These are phyloP conservation scores for Turritopsis dohrnii DNA, from an alignment of 30 jellyfish, hydroid and myxozoan genomes.

Conservation along the genomic window DNA sequence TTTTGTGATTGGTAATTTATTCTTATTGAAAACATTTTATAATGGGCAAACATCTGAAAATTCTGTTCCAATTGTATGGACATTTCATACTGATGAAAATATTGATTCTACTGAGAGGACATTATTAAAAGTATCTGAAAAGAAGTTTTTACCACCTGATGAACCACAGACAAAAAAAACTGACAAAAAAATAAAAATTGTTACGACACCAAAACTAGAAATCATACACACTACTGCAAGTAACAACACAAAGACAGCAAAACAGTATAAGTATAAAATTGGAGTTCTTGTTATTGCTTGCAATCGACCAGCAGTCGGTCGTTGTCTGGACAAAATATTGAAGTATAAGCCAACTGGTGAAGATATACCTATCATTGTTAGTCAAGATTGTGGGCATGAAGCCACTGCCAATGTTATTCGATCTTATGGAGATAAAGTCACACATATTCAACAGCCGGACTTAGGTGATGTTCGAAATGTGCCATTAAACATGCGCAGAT, in stretches of 20 bases:
- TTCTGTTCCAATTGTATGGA: background rate
- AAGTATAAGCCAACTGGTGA: conserved; percentile 54
- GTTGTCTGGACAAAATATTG: conserved; percentile 79
- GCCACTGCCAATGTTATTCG: conserved; percentile 76
- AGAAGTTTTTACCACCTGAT: background rate
- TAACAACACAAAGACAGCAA: background rate
- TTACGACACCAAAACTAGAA: background rate
- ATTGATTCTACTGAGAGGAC: background rate
- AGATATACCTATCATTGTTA: conserved; percentile 78
- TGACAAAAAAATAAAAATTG: background rate
- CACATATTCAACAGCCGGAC: conserved; percentile 81
- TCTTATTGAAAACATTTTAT: conserved; percentile 6
- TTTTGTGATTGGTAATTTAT: background rate
- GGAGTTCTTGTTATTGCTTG: conserved; percentile 87
- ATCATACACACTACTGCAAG: background rate
- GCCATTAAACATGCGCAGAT: conserved; percentile 68
- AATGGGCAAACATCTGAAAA: background rate
- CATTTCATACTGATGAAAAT: background rate
- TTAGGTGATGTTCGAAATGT: conserved; percentile 69
- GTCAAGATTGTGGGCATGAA: conserved; percentile 96
- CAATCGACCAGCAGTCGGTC: conserved; percentile 90
- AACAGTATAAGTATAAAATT: background rate
- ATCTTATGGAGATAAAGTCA: conserved; percentile 75
- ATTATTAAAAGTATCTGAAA: background rate
- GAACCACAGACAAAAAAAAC: background rate